Evolutionary conservation across 2,113 vertebrate genomes (phyloP).

Genomic region (Accipiter cooperii): DNA sequence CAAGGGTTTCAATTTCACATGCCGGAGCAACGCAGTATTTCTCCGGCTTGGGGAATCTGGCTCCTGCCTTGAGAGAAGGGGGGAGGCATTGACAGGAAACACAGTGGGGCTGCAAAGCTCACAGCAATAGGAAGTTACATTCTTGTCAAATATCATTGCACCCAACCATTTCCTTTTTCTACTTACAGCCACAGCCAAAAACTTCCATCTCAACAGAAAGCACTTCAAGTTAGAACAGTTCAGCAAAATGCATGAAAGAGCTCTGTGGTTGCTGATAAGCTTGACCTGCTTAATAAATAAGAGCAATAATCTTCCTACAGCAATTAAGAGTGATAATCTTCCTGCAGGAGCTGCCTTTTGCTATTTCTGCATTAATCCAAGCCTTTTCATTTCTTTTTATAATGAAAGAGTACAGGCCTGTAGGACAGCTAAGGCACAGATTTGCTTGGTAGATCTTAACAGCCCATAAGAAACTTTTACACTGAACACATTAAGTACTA

Average conservation of each 20-base stretch:
- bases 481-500: neutral
- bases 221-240: neutral
- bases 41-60: neutral
- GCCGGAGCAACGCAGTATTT: neutral
- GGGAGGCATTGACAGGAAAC: neutral
- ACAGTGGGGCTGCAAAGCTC: neutral
- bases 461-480: neutral
- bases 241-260: neutral
- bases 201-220: neutral
- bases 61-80: neutral
- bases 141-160: slow-evolving; percentile 33
- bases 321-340: slow-evolving; percentile 17
- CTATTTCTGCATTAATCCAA: neutral
- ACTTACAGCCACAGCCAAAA: neutral
- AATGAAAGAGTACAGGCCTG: neutral
- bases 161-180: slow-evolving; percentile 50
- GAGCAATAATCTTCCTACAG: neutral
- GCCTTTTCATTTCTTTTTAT: neutral
- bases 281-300: neutral
- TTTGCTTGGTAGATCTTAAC: neutral
- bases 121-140: slow-evolving; percentile 20
- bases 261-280: neutral
- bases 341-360: neutral
- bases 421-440: neutral
- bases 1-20: neutral